A percentile compares a stretch with the other conserved stretches of the same genome.
phyloP scores from a whole-genome alignment of 1,140 invertebrate species.

The Drosophila arizonae region DNA sequence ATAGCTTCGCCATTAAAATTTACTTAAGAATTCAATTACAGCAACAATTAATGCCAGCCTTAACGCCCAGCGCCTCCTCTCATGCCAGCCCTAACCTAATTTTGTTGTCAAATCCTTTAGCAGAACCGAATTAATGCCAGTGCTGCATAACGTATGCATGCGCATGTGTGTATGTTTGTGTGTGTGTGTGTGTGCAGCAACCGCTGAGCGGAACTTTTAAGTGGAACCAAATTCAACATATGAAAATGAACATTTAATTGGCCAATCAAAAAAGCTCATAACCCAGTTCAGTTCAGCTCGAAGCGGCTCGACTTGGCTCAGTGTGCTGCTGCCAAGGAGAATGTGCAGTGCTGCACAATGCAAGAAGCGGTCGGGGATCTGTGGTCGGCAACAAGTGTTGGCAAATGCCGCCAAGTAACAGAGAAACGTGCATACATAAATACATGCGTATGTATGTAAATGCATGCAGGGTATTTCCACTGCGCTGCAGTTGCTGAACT shows the following conservation, averaged over 20 bases:
- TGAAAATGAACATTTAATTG: constrained; percentile 3
- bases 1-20: no score
- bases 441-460: background rate
- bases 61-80: background rate
- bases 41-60: background rate
- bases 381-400: constrained; percentile 24
- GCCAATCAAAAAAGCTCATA: background rate
- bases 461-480: constrained; percentile 39
- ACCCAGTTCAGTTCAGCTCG: background rate
- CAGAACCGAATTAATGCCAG: no score
- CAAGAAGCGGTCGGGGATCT: background rate
- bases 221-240: background rate
- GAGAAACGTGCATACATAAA: no score
- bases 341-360: constrained; percentile 23
- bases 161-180: no score
- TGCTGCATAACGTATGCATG: background rate
- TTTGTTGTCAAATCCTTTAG: background rate
- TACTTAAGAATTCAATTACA: no score
- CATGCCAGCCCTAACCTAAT: background rate
- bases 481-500: constrained; percentile 59
- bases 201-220: background rate
- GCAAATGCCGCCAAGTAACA: background rate
- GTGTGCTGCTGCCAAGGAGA: no score
- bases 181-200: background rate
- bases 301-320: background rate